Conservation (phyloP, 1,140 invertebrate species). For the Steinernema feltiae region DNA sequence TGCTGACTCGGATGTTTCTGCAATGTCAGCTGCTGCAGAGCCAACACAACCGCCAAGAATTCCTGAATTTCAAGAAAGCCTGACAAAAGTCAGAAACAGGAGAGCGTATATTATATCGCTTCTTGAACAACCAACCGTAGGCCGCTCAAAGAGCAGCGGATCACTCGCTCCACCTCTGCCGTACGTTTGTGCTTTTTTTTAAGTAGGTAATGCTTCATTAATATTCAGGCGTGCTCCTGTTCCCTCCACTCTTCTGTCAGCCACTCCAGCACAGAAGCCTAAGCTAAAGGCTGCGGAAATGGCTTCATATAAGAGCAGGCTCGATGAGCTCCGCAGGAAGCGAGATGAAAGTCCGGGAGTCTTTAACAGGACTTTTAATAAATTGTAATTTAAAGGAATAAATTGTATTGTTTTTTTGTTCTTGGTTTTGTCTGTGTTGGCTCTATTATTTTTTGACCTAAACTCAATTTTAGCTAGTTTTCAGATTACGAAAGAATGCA, state of each 20-base stretch:
- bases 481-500: too few species aligned
- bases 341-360: background rate
- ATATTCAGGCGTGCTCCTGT: background rate
- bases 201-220: background rate
- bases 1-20: background rate
- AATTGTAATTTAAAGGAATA: background rate
- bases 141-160: background rate
- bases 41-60: too few species aligned
- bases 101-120: background rate
- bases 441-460: too few species aligned
- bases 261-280: background rate
- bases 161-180: background rate
- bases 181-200: background rate
- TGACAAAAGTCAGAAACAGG: too few species aligned
- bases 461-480: too few species aligned
- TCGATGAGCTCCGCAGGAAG: background rate
- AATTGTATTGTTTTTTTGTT: too few species aligned
- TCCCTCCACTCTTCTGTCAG: background rate
- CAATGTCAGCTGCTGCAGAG: too few species aligned
- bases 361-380: background rate
- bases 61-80: too few species aligned
- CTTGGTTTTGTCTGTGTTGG: too few species aligned
- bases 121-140: background rate
- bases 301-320: background rate
- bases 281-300: background rate